Evolutionary conservation across 2,113 vertebrate genomes (phyloP).

Genomic region (Coregonus clupeaformis): DNA sequence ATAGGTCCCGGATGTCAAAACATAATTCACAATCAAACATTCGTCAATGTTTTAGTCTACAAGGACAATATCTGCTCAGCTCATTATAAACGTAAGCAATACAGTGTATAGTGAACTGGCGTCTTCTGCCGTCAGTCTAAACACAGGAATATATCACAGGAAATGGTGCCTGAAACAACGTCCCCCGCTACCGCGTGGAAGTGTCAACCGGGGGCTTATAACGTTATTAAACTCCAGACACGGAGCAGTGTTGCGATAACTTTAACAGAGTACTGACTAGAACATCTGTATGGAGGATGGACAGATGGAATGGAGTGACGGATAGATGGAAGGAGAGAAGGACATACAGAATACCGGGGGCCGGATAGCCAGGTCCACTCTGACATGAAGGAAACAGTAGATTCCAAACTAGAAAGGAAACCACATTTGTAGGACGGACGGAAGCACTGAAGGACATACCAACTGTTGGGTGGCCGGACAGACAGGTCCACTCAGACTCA

Average conservation of each 20-base stretch:
- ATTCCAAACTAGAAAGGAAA: neutral
- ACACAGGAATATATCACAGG: slow-evolving; percentile 36
- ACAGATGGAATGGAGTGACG: neutral
- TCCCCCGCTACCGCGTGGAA: slow-evolving; percentile 25
- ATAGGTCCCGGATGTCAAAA: neutral
- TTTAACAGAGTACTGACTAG: slow-evolving; percentile 18
- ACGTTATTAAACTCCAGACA: slow-evolving; percentile 20
- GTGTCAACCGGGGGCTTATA: slow-evolving; percentile 17
- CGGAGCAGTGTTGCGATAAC: slow-evolving; percentile 9
- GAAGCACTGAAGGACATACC: too few relatives aligned
- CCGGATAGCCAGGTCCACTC: neutral
- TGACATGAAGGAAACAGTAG: neutral
- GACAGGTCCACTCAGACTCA: too few relatives aligned
- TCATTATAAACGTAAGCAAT: slow-evolving; percentile 34
- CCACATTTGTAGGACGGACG: neutral
- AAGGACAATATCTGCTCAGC: slow-evolving; percentile 37
- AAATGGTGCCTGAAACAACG: slow-evolving; percentile 29
- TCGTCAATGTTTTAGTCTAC: slow-evolving; percentile 11
- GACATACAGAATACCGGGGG: neutral
- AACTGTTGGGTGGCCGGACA: neutral
- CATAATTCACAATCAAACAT: slow-evolving; percentile 24
- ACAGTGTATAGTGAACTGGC: slow-evolving; percentile 16
- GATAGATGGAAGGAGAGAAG: too few relatives aligned
- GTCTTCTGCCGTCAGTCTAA: slow-evolving; percentile 11
- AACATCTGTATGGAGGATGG: slow-evolving; percentile 23